Evolutionary conservation across 2,888 invertebrate genomes (phyloP).

Genomic region (Chymomyza amoena): DNA sequence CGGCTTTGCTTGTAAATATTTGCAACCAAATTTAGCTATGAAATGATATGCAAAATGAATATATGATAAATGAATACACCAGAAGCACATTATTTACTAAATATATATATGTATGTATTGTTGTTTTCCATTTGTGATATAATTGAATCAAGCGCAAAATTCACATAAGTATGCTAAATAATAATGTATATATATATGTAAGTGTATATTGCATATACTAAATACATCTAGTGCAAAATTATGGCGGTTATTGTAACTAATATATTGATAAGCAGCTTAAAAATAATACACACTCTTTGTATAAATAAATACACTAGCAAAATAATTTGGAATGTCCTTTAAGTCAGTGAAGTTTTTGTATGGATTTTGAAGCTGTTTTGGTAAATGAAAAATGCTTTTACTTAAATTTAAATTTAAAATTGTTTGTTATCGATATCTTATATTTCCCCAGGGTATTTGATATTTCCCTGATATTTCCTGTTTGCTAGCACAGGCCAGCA

Average conservation of each 20-base stretch:
- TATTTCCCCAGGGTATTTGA: too few relatives aligned
- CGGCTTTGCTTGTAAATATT: not conserved
- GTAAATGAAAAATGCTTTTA: too few relatives aligned
- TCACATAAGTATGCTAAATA: conserved; percentile 69
- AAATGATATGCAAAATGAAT: not conserved
- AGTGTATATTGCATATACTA: not conserved
- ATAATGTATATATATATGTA: conserved; percentile 16
- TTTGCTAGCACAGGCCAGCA: too few relatives aligned
- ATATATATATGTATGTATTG: too few relatives aligned
- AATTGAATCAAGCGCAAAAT: conserved; percentile 54
- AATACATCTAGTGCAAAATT: not conserved
- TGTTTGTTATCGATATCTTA: too few relatives aligned
- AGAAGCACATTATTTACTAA: not conserved
- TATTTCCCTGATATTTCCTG: too few relatives aligned
- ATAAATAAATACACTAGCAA: too few relatives aligned
- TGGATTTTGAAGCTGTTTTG: too few relatives aligned
- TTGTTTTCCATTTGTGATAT: conserved; percentile 50
- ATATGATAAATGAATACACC: not conserved
- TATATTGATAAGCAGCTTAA: not conserved
- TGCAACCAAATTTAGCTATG: not conserved
- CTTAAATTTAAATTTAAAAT: too few relatives aligned
- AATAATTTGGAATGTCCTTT: too few relatives aligned
- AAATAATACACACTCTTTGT: conserved; percentile 23
- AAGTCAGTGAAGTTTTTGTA: too few relatives aligned
- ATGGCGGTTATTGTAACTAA: not conserved